phyloP scores from a whole-genome alignment of 2,888 invertebrate genomes.

The Caenorhabditis zanzibari region DNA sequence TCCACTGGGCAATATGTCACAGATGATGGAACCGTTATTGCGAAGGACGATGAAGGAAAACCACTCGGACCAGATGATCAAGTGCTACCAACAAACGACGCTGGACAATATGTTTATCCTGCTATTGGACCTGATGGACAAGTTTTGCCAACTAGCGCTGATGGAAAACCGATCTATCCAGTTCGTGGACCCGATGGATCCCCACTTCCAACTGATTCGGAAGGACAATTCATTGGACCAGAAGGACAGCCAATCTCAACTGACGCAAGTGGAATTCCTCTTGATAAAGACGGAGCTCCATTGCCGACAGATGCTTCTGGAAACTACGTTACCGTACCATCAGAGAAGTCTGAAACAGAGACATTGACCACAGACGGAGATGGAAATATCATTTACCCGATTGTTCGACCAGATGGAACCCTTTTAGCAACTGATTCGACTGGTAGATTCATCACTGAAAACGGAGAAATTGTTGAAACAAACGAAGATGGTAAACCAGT shows the following conservation, averaged over 20 bases:
- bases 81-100: constrained; percentile 68
- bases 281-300: constrained; percentile 63
- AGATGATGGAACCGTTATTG: constrained; percentile 6
- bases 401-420: constrained; percentile 63
- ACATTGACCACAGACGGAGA: constrained; percentile 52
- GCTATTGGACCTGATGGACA: constrained; percentile 74
- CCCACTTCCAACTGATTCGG: constrained; percentile 57
- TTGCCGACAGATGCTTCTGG: constrained; percentile 58
- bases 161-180: constrained; percentile 60
- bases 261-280: constrained; percentile 49
- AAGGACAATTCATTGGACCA: constrained; percentile 61
- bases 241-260: constrained; percentile 64
- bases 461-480: constrained; percentile 57
- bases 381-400: constrained; percentile 63
- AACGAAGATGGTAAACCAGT: constrained; percentile 61
- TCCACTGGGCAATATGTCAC: constrained; percentile 44
- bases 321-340: constrained; percentile 48
- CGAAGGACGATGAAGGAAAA: constrained; percentile 27
- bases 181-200: constrained; percentile 59
- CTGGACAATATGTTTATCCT: constrained; percentile 59
- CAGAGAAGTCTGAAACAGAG: constrained; percentile 29
- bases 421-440: constrained; percentile 65
- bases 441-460: constrained; percentile 63
- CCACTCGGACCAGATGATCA: constrained; percentile 43
- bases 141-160: constrained; percentile 59